Percentiles rank a stretch among this genome's conserved stretches.
Conservation (phyloP, 1,140 invertebrate species). For the Sarcophaga bullata region DNA sequence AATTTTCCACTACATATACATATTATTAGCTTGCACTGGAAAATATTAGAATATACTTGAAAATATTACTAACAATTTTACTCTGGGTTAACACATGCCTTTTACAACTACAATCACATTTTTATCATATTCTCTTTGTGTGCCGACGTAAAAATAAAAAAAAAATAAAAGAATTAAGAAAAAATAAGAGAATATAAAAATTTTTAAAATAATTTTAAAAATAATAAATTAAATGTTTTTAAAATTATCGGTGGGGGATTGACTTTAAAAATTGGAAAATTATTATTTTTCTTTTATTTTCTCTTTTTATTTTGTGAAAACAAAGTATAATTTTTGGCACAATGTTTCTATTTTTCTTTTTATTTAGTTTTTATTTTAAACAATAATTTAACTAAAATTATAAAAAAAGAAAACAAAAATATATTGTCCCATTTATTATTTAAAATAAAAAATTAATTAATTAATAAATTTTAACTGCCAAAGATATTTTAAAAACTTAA, state of each 20-base stretch:
- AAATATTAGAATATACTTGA: no score
- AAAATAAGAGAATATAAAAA: not conserved
- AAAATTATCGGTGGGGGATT: slow-evolving; percentile 17
- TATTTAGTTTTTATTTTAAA: not conserved
- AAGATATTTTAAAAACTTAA: slow-evolving; percentile 5
- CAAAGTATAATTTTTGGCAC: not conserved
- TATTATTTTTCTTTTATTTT: no score
- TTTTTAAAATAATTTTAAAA: not conserved
- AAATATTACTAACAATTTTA: no score
- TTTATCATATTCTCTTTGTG: no score
- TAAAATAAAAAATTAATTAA: not conserved
- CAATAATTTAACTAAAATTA: not conserved
- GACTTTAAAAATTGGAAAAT: slow-evolving; percentile 20
- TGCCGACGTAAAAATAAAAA: no score
- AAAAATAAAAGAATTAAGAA: no score
- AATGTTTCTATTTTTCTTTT: not conserved
- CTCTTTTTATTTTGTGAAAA: not conserved
- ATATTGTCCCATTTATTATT: not conserved
- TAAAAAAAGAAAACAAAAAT: not conserved
- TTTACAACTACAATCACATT: no score
- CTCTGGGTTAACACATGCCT: no score
- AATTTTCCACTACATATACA: no score
- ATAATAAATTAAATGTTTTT: slow-evolving; percentile 30
- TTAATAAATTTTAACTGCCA: not conserved
- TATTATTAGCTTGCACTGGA: no score